Evolutionary conservation across 2,888 invertebrate species (phyloP), one percentile per base, ranked within the genome.

Genomic region (Chalcis sispes): DNA sequence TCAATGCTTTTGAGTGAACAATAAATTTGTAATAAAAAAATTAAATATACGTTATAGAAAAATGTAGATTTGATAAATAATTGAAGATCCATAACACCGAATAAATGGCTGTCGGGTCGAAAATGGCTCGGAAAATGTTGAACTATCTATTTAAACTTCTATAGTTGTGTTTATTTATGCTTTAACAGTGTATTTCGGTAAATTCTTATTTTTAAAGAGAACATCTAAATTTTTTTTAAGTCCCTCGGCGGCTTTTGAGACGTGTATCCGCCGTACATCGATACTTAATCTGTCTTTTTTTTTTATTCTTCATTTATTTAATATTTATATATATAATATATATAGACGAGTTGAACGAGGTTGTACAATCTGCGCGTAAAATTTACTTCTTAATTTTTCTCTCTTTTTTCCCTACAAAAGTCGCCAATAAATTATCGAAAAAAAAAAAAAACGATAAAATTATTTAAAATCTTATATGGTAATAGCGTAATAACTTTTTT

Each of bases 111-210:
- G 77, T 77, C 77, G 77, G 77, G 65, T 73, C 59, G 70, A 73
- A 77, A 77, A 77, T 67, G 73, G 69, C 77, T 77, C 70, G 72
- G 76, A 77, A 77, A 72, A 77, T 69, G 77, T 73, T 18, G 62
- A 72, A 62, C 69, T 77, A 73, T 65, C 69, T 77, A 73, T 72
- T 69, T 77, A 77, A 70, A 77, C 48, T 73, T 77, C 73, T 70
- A 77, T 73, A 77, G 69, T 50, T 69, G 72, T 77, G 73, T 77
- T 77, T 73, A 65, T 73, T 77, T 65, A 77, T 73, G 70, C 40
- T 73, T 77, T 72, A 77, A 77, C 77, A 77, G 77, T 77, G 67
- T 73, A 77, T 61, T 72, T 77, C 65, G 61, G 72, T 77, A 70
- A 73, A 73, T 73, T 77, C 73, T 73, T 77, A 77, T 32, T 72